Evolutionary conservation across 2,797 vertebrate genomes (phyloP), one percentile per base, ranked within the genome.

Genomic region (Macroramphosus scolopax): DNA sequence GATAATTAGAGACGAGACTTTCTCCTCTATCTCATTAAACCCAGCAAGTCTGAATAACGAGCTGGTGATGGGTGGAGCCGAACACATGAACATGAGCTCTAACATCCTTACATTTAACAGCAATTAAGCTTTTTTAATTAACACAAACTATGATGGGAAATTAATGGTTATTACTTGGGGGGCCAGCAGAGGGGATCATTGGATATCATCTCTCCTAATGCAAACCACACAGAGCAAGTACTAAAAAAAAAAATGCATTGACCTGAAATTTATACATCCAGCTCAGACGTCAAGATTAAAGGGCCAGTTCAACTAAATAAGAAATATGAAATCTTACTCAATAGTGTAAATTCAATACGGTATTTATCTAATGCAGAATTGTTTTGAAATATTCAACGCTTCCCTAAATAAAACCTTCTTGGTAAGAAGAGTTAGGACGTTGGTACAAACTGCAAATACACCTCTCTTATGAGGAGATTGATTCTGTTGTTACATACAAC

Each of bases 81-180:
- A 68, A 78, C 84, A 83, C 80, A 82, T 78, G 78, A 85, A 84
- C 85, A 86, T 86, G 86, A 86, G 84, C 86, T 88, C 70, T 83
- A 88, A 86, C 85, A 85, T 87, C 80, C 87, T 89, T 88, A 88
- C 78, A 85, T 88, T 87, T 87, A 87, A 89, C 68, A 74, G 84
- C 83, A 88, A 90, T 89, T 90, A 88, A 80, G 78, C 71, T 84
- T 81, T 86, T 84, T 89, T 89, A 89, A 89, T 91, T 86, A 91
- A 87, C 86, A 83, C 85, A 83, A 87, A 88, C 84, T 74, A 74
- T 82, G 77, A 88, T 88, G 85, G 79, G 83, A 79, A 83, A 86
- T 89, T 87, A 86, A 89, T 89, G 85, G 80, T 85, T 85, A 87
- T 87, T 89, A 81, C 73, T 73, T 36, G n/a, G 1, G 60, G 74